Conservation (phyloP, 2,113 vertebrate genomes). For the Aldabrachelys gigantea region DNA sequence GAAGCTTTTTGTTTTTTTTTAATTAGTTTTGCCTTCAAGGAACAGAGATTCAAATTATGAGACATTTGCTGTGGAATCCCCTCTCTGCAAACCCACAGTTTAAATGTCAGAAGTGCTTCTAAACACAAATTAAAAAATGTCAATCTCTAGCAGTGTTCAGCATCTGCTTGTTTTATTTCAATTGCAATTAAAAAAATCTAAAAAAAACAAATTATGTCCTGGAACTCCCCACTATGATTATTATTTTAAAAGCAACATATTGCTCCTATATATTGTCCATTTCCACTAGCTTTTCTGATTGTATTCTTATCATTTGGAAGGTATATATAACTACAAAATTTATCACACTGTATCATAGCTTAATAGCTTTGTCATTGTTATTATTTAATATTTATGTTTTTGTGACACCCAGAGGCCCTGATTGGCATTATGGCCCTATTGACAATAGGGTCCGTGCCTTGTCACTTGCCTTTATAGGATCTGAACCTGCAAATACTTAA, state of each 20-base stretch:
- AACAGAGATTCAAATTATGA: slow-evolving; percentile 39
- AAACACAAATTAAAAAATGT: slow-evolving; percentile 51
- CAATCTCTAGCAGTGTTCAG: not conserved
- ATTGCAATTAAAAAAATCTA: not conserved
- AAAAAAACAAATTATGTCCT: slow-evolving; percentile 40
- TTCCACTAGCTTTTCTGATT: not conserved
- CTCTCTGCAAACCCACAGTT: slow-evolving; percentile 6
- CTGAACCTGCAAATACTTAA: not conserved
- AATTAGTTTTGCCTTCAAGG: slow-evolving; percentile 32
- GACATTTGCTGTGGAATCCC: slow-evolving; percentile 55
- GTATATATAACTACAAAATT: not conserved
- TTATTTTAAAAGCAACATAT: not conserved
- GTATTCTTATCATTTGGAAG: not conserved
- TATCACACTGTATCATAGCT: not conserved
- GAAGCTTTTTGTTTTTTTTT: not conserved
- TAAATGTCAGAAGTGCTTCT: slow-evolving; percentile 54
- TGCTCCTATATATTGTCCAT: not conserved
- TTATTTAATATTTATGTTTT: not conserved
- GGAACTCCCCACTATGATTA: slow-evolving; percentile 13
- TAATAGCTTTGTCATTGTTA: not conserved
- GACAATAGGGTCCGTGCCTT: no score
- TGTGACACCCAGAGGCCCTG: no score
- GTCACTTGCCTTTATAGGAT: no score
- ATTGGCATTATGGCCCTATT: no score
- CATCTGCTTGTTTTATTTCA: slow-evolving; percentile 64